phyloP scores from a whole-genome alignment of 1,140 invertebrate species.

The Drosophila sturtevanti region DNA sequence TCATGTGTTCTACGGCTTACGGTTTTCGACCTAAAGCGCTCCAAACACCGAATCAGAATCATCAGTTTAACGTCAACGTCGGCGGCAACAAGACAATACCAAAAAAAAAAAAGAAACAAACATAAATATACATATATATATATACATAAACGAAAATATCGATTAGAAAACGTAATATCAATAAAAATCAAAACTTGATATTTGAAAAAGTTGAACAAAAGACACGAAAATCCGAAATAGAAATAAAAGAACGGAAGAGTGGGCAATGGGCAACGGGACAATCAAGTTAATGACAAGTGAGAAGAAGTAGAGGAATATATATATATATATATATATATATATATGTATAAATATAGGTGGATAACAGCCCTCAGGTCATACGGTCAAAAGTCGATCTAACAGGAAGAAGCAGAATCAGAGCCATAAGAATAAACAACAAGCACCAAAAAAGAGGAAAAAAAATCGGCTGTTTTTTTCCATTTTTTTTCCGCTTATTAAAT shows the following conservation, averaged over 20 bases:
- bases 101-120: constrained; percentile 45
- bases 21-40: constrained; percentile 68
- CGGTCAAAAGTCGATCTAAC: background rate
- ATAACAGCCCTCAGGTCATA: background rate
- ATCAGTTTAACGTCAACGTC: constrained; percentile 80
- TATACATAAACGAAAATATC: background rate
- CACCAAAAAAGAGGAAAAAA: background rate
- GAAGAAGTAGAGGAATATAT: background rate
- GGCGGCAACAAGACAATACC: constrained; percentile 77
- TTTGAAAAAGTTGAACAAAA: background rate
- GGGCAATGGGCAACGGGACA: too few relatives aligned
- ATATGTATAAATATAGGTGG: too few relatives aligned
- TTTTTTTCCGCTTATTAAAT: background rate
- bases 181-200: background rate
- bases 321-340: too few relatives aligned
- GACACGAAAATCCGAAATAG: background rate
- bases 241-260: background rate
- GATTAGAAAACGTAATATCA: background rate
- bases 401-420: background rate
- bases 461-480: background rate
- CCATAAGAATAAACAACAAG: background rate
- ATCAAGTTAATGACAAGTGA: background rate
- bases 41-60: constrained; percentile 77
- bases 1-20: constrained; percentile 57
- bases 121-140: background rate